phyloP scores from a whole-genome alignment of 1,140 invertebrate genomes.

The Heliconius hermathena region DNA sequence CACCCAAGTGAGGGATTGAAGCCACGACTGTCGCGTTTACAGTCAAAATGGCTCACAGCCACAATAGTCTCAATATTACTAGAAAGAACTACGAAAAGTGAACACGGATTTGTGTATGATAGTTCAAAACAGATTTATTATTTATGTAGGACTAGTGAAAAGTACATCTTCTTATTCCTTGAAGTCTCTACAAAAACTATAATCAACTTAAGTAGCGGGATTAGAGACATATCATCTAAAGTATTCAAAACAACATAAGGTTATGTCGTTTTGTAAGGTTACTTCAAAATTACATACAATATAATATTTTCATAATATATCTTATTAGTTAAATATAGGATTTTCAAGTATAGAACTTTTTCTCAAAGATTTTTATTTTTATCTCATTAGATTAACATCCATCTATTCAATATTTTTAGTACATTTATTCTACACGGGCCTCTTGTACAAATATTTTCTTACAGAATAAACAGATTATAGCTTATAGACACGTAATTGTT shows the following conservation, averaged over 20 bases:
- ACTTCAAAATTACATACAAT: background rate
- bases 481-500: too few relatives aligned
- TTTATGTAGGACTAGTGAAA: background rate
- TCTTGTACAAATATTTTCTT: background rate
- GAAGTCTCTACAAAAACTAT: background rate
- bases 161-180: background rate
- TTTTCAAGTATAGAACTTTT: too few relatives aligned
- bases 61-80: background rate
- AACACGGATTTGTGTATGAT: background rate
- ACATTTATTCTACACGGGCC: too few relatives aligned
- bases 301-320: background rate
- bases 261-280: background rate
- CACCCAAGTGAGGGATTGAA: too few relatives aligned
- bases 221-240: background rate
- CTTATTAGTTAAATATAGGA: too few relatives aligned
- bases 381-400: too few relatives aligned
- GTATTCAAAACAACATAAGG: too few relatives aligned
- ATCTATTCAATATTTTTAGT: too few relatives aligned
- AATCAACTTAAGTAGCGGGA: background rate
- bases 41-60: too few relatives aligned
- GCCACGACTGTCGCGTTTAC: too few relatives aligned
- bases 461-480: background rate
- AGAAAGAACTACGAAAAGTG: background rate
- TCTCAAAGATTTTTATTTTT: too few relatives aligned
- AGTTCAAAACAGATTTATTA: constrained; percentile 8